Conservation (phyloP, 2,888 invertebrate genomes). For the Eudemis profundana region DNA sequence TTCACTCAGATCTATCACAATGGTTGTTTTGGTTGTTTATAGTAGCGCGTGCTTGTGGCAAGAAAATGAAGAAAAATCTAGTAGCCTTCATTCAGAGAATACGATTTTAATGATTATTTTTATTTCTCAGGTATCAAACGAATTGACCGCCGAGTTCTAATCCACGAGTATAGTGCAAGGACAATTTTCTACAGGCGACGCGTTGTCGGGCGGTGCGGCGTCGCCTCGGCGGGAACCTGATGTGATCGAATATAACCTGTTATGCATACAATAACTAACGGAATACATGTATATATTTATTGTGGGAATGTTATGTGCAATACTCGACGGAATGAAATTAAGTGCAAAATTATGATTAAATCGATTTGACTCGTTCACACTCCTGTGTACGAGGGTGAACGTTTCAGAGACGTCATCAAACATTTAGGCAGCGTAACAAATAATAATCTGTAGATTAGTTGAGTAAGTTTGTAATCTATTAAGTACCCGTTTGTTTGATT, state of each 20-base stretch:
- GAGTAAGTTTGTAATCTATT: slow-evolving; percentile 54
- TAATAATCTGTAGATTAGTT: slow-evolving; percentile 56
- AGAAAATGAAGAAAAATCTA: too few relatives aligned
- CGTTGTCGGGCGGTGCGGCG: slow-evolving; percentile 28
- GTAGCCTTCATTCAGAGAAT: too few relatives aligned
- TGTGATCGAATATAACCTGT: slow-evolving; percentile 41
- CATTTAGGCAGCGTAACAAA: slow-evolving; percentile 59
- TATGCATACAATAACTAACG: slow-evolving; percentile 56
- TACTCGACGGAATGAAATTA: slow-evolving; percentile 63
- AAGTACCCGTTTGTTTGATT: slow-evolving; percentile 59
- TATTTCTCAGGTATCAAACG: slow-evolving; percentile 61
- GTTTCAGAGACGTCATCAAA: slow-evolving; percentile 54
- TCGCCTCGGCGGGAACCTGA: slow-evolving; percentile 45
- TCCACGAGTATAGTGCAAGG: slow-evolving; percentile 57
- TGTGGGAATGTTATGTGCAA: slow-evolving; percentile 71
- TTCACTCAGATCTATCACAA: too few relatives aligned
- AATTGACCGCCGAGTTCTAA: slow-evolving; percentile 68
- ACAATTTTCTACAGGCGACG: slow-evolving; percentile 51
- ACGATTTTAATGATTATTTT: neutral
- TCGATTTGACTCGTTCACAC: slow-evolving; percentile 58
- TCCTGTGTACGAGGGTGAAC: slow-evolving; percentile 59
- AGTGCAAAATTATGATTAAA: slow-evolving; percentile 55
- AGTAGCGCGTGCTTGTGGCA: slow-evolving; percentile 85
- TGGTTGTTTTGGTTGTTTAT: too few relatives aligned
- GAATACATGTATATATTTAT: slow-evolving; percentile 66